Percentiles rank a stretch among this genome's conserved stretches.
phyloP scores from a whole-genome alignment of 2,113 vertebrate species.

The Pycnonotus jocosus region DNA sequence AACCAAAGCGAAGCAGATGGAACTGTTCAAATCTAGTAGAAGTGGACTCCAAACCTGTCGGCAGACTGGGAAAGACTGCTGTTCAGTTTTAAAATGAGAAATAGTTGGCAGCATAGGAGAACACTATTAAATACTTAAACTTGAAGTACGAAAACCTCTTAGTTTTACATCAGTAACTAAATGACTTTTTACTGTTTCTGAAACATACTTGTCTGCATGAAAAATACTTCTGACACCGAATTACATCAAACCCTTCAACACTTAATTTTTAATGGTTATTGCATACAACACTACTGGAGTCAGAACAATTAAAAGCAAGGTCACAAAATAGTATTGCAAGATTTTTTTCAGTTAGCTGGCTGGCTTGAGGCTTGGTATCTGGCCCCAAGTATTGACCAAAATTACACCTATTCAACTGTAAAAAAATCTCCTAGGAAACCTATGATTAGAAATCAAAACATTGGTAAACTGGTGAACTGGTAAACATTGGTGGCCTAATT shows the following conservation, averaged over 20 bases:
- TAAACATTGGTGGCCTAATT: not conserved
- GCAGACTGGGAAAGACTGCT: not conserved
- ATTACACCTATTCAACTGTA: not conserved
- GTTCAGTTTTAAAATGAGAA: not conserved
- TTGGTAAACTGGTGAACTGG: too few relatives aligned
- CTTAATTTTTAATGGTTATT: not conserved
- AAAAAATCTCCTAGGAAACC: not conserved
- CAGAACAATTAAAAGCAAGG: not conserved
- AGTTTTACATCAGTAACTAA: not conserved
- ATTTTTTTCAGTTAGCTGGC: not conserved
- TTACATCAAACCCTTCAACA: not conserved
- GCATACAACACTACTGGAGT: not conserved
- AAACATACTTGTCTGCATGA: not conserved
- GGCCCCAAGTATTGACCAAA: not conserved
- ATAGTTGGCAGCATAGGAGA: not conserved
- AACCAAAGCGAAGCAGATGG: not conserved
- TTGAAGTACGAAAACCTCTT: not conserved
- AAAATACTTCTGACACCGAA: not conserved
- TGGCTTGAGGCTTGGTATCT: not conserved
- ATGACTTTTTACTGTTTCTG: not conserved
- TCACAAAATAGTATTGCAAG: not conserved
- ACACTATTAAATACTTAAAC: not conserved
- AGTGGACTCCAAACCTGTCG: not conserved
- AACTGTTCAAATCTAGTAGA: not conserved
- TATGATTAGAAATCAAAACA: not conserved